These are phyloP conservation scores for Dryadula phaetusa DNA, from an alignment of 2,888 invertebrate species.

Conservation along the genomic window DNA sequence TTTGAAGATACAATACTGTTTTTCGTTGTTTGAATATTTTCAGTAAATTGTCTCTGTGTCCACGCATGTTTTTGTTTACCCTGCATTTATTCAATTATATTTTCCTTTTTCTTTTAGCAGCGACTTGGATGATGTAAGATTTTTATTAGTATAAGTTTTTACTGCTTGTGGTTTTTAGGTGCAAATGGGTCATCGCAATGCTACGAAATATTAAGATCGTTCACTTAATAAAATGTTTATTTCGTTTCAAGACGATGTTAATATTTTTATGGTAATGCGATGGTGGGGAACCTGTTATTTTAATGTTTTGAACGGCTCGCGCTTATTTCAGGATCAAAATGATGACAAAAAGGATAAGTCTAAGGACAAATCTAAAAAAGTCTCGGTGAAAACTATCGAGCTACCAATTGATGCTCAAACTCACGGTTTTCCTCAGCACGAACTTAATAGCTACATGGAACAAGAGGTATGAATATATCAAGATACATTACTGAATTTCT, in stretches of 20 bases:
- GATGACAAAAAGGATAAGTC: constrained; percentile 87
- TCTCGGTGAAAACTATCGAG: constrained; percentile 91
- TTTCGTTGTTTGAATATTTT: constrained; percentile 48
- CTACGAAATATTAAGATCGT: constrained; percentile 57
- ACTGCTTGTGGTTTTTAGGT: constrained; percentile 58
- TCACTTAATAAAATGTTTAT: not conserved
- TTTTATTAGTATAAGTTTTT: constrained; percentile 47
- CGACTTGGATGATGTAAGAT: constrained; percentile 52
- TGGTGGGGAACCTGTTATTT: constrained; percentile 65
- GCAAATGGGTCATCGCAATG: constrained; percentile 80
- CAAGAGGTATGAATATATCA: constrained; percentile 86
- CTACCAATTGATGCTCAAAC: constrained; percentile 92
- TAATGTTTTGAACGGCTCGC: constrained; percentile 64
- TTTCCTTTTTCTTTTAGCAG: constrained; percentile 57
- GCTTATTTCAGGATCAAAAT: constrained; percentile 66
- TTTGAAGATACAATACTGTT: constrained; percentile 56
- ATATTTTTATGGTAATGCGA: constrained; percentile 62
- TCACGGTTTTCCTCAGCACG: constrained; percentile 88
- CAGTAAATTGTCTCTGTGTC: constrained; percentile 72
- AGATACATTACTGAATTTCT: not conserved
- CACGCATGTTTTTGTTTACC: constrained; percentile 79
- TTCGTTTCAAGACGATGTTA: constrained; percentile 6
- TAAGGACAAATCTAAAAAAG: constrained; percentile 88
- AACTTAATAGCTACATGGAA: constrained; percentile 90
- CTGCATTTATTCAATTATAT: constrained; percentile 50